A percentile compares a stretch with the other conserved stretches of the same genome.
phyloP scores from a whole-genome alignment of 2,113 vertebrate species.

The Myodes glareolus region DNA sequence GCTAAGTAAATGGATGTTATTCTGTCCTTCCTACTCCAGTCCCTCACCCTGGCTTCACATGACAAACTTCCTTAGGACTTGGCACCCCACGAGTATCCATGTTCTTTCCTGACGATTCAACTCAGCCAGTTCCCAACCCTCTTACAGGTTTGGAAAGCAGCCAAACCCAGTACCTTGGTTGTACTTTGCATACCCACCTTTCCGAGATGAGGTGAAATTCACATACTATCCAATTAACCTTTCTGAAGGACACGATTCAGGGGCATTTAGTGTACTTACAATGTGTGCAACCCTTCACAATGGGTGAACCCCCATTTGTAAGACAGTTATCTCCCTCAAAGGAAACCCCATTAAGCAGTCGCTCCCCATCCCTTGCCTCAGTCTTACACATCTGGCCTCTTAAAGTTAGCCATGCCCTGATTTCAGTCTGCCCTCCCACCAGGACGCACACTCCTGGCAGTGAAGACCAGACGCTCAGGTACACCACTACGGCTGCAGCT shows the following conservation, averaged over 20 bases:
- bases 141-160: not conserved
- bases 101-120: not conserved
- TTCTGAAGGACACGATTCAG: not conserved
- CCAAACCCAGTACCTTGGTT: not conserved
- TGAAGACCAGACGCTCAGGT: rapidly evolving
- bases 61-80: not conserved
- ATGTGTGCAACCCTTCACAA: not conserved
- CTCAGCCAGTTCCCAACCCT: not conserved
- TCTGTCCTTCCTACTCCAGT: not conserved
- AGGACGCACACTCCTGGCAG: rapidly evolving
- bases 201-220: not conserved
- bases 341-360: not conserved
- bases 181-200: not conserved
- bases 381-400: too few relatives aligned
- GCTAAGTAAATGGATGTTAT: not conserved
- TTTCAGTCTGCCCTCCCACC: rapidly evolving
- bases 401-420: rapidly evolving
- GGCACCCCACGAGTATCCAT: not conserved
- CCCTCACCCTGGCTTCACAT: not conserved
- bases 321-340: not conserved
- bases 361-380: not conserved
- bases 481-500: not conserved
- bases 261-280: not conserved
- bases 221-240: not conserved
- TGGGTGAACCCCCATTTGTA: not conserved